Evolutionary conservation across 2,797 vertebrate species (phyloP).

Genomic region (Sandelia bainsii): DNA sequence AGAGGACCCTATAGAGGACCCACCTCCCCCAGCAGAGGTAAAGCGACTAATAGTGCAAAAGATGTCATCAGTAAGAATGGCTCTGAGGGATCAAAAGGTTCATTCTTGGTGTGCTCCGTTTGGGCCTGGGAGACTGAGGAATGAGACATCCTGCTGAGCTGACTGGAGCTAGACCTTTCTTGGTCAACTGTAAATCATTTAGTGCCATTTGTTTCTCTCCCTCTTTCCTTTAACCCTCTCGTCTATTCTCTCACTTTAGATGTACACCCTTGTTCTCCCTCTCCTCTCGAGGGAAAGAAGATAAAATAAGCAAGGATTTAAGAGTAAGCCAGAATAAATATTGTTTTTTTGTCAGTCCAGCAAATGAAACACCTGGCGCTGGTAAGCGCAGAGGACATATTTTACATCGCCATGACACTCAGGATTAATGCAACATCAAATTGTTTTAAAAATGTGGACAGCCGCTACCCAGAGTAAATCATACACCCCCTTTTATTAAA

Average conservation of each 20-base stretch:
- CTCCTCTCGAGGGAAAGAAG: slow-evolving; percentile 49
- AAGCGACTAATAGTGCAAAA: slow-evolving; percentile 30
- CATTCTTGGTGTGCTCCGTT: slow-evolving; percentile 23
- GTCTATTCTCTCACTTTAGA: slow-evolving; percentile 24
- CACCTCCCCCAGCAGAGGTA: slow-evolving; percentile 38
- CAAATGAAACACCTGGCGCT: slow-evolving; percentile 86
- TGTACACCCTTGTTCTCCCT: slow-evolving; percentile 35
- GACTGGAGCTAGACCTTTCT: slow-evolving; percentile 41
- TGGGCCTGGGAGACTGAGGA: slow-evolving; percentile 21
- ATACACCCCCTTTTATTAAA: slow-evolving; percentile 80
- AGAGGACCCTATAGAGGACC: slow-evolving; percentile 25
- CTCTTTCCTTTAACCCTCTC: slow-evolving; percentile 42
- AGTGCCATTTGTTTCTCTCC: slow-evolving; percentile 41
- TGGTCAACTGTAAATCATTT: slow-evolving; percentile 53
- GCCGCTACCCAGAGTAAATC: slow-evolving; percentile 76
- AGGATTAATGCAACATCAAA: slow-evolving; percentile 81
- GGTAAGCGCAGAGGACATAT: slow-evolving; percentile 76
- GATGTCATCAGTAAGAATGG: slow-evolving; percentile 18
- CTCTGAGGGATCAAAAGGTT: slow-evolving; percentile 15
- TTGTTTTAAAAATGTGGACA: slow-evolving; percentile 80
- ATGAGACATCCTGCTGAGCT: slow-evolving; percentile 40
- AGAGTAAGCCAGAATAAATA: slow-evolving; percentile 82
- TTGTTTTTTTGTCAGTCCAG: slow-evolving; percentile 76
- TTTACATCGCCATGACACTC: slow-evolving; percentile 75
- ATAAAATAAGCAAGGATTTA: slow-evolving; percentile 68